Evolutionary conservation across 2,113 vertebrate species (phyloP).

Genomic region (Pelecanus crispus): DNA sequence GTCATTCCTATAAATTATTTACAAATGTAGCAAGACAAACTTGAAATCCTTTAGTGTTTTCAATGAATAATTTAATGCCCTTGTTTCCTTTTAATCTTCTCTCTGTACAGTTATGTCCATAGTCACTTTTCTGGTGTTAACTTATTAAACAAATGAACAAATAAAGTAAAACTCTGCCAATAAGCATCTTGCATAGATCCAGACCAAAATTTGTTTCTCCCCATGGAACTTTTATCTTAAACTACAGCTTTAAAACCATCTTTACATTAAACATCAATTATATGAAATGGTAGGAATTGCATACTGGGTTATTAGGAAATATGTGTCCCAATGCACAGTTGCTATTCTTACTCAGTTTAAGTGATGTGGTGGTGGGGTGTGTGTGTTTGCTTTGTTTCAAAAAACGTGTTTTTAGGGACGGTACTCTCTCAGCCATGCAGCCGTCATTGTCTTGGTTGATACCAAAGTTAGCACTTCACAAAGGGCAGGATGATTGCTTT

Average conservation of each 20-base stretch:
- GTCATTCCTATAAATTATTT: background rate
- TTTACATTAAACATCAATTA: background rate
- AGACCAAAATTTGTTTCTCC: background rate
- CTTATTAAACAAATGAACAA: background rate
- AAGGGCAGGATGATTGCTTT: background rate
- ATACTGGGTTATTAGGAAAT: background rate
- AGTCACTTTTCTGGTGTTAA: background rate
- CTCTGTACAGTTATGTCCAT: background rate
- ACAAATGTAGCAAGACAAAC: background rate
- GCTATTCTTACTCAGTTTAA: too few species aligned
- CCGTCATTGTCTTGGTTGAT: background rate
- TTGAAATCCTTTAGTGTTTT: background rate
- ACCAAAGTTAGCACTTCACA: background rate
- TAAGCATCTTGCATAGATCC: background rate
- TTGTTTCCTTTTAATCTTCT: slow-evolving; percentile 1
- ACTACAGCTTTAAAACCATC: background rate
- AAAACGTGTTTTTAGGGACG: background rate
- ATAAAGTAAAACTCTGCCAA: background rate
- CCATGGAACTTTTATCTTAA: background rate
- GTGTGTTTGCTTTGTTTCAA: background rate
- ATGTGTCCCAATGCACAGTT: background rate
- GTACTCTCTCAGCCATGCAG: background rate
- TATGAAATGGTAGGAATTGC: background rate
- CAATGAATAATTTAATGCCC: slow-evolving; percentile 18
- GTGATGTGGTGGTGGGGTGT: rapidly evolving